These are phyloP conservation scores for Chrysodeixis includens DNA, from an alignment of 2,888 invertebrate species.

Conservation along the genomic window DNA sequence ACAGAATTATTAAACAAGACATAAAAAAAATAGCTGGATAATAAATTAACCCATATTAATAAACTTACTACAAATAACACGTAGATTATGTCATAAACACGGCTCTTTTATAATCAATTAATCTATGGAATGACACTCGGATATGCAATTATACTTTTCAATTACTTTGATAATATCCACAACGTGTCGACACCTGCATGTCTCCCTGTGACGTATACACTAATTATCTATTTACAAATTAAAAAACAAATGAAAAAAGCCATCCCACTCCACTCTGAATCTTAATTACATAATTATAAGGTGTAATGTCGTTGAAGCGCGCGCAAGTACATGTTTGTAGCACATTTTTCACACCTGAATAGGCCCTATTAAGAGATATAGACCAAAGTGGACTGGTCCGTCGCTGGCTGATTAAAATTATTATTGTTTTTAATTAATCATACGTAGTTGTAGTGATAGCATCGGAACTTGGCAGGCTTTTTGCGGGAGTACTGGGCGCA, in stretches of 20 bases:
- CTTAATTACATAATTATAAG: constrained; percentile 12
- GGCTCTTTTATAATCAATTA: constrained; percentile 43
- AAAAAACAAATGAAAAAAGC: neutral
- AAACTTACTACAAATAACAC: constrained; percentile 30
- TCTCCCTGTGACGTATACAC: constrained; percentile 19
- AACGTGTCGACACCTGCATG: constrained; percentile 50
- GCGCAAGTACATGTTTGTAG: constrained; percentile 16
- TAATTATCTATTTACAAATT: constrained; percentile 38
- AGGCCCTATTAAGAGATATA: constrained; percentile 53
- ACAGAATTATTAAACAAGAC: constrained; percentile 3
- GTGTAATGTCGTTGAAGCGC: constrained; percentile 6
- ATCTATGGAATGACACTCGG: constrained; percentile 49
- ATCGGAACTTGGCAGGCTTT: constrained; percentile 77
- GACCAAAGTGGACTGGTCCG: constrained; percentile 48
- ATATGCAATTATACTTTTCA: constrained; percentile 51
- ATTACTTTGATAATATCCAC: constrained; percentile 53
- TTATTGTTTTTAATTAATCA: constrained; percentile 83
- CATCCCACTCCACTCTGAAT: constrained; percentile 9
- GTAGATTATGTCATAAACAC: constrained; percentile 37
- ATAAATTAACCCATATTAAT: constrained; percentile 31
- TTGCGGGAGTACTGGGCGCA: constrained; percentile 71
- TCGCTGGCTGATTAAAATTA: constrained; percentile 75
- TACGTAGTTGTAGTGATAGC: constrained; percentile 76
- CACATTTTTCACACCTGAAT: constrained; percentile 49
- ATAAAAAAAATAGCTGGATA: constrained; percentile 2